Conservation (phyloP, 2,797 vertebrate species). For the Champsocephalus esox region DNA sequence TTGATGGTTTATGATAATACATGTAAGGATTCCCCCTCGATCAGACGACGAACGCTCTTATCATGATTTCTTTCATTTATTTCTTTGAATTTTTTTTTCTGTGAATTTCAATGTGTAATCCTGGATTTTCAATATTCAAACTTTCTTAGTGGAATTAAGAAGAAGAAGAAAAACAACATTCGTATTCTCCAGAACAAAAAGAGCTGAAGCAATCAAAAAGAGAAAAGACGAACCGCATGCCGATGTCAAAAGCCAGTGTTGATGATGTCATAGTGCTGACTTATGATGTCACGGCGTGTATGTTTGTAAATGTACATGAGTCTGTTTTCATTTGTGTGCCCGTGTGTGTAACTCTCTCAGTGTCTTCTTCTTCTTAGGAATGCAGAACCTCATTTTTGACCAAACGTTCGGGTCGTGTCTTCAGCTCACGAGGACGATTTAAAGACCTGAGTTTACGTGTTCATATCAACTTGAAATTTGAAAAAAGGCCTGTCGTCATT, state of each 20-base stretch:
- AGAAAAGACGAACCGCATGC: conserved; percentile 81
- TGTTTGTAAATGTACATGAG: conserved; percentile 70
- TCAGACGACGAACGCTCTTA: conserved; percentile 46
- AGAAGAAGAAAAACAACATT: conserved; percentile 36
- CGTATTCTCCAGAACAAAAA: conserved; percentile 67
- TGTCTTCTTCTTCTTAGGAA: conserved; percentile 67
- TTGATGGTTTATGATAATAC: conserved; percentile 60
- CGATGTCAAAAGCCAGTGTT: conserved; percentile 79
- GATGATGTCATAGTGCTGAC: conserved; percentile 82
- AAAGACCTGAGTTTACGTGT: conserved; percentile 47
- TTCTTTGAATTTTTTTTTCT: conserved; percentile 62
- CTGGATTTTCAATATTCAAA: conserved; percentile 76
- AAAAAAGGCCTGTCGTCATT: conserved; percentile 32
- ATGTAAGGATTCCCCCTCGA: conserved; percentile 47
- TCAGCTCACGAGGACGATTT: conserved; percentile 32
- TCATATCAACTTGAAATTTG: conserved; percentile 68
- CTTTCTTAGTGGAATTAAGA: conserved; percentile 72
- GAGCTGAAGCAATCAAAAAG: conserved; percentile 77
- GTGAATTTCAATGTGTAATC: conserved; percentile 77
- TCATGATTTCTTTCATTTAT: conserved; percentile 42
- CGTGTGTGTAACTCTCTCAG: conserved; percentile 32
- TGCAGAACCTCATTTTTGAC: conserved; percentile 70
- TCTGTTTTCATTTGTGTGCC: conserved; percentile 66
- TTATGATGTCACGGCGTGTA: conserved; percentile 80
- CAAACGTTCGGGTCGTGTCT: conserved; percentile 50